Evolutionary conservation across 2,113 vertebrate species (phyloP).

Genomic region (Phocoena sinus): DNA sequence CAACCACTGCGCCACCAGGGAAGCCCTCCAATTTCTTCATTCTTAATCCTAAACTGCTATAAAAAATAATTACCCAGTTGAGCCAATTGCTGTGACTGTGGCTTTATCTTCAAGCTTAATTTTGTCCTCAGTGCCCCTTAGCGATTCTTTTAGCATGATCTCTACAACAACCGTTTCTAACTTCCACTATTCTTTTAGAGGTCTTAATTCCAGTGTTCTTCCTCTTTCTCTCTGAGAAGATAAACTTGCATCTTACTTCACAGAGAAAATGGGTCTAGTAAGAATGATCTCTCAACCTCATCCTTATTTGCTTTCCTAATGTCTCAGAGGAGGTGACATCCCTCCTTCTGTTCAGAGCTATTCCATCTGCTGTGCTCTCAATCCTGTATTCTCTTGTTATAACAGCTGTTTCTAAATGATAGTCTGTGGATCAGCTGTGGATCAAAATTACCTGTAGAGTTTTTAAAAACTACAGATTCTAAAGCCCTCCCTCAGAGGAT

Average conservation of each 20-base stretch:
- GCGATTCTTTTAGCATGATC: neutral
- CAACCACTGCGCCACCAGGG: too few relatives aligned
- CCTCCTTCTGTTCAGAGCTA: neutral
- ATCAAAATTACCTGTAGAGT: neutral
- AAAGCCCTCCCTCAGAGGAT: neutral
- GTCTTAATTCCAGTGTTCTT: neutral
- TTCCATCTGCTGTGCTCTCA: neutral
- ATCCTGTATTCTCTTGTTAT: neutral
- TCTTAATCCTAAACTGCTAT: neutral
- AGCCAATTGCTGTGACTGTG: neutral
- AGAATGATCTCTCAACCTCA: neutral
- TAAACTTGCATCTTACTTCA: neutral
- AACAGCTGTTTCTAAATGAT: neutral
- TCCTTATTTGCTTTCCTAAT: neutral
- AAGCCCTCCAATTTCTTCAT: neutral
- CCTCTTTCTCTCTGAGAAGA: neutral
- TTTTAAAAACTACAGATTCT: neutral
- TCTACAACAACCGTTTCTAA: neutral
- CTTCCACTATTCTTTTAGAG: neutral
- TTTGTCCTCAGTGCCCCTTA: neutral
- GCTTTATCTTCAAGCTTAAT: neutral
- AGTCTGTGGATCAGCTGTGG: neutral
- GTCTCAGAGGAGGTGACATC: neutral
- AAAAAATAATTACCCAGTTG: neutral
- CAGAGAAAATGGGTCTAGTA: neutral